Evolutionary conservation across 2,888 invertebrate species (phyloP).

Genomic region (Tridacna gigas): DNA sequence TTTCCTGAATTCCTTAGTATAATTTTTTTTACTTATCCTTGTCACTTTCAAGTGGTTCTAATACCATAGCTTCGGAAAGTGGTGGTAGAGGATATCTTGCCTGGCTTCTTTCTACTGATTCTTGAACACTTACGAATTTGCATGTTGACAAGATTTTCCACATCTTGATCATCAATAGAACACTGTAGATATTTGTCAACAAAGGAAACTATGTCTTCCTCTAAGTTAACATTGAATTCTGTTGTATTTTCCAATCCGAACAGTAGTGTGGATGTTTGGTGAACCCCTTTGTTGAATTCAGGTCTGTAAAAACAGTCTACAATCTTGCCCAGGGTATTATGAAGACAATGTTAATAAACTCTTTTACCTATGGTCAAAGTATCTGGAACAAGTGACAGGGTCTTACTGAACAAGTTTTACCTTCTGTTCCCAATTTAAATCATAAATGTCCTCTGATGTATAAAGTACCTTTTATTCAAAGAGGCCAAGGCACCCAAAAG

Average conservation of each 20-base stretch:
- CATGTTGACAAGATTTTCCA: slow-evolving; percentile 26
- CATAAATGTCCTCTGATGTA: background rate
- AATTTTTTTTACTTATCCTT: too few relatives aligned
- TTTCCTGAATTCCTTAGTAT: too few relatives aligned
- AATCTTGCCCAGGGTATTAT: background rate
- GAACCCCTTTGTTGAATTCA: slow-evolving; percentile 21
- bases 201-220: slow-evolving; percentile 12
- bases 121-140: slow-evolving; percentile 52
- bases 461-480: background rate
- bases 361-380: background rate
- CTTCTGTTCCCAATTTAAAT: background rate
- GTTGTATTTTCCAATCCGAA: slow-evolving; percentile 17
- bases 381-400: slow-evolving; percentile 33
- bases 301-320: slow-evolving; percentile 15
- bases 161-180: slow-evolving; percentile 4
- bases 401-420: background rate
- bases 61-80: too few relatives aligned
- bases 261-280: slow-evolving; percentile 17
- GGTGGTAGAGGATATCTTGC: slow-evolving; percentile 42
- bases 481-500: background rate
- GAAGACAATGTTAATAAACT: slow-evolving; percentile 5
- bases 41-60: too few relatives aligned
- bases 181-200: slow-evolving; percentile 38
- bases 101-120: slow-evolving; percentile 29
- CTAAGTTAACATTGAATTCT: background rate